Base-by-base conservation (phyloP, 2,888 invertebrate genomes). In the Mylabris sibirica region DNA sequence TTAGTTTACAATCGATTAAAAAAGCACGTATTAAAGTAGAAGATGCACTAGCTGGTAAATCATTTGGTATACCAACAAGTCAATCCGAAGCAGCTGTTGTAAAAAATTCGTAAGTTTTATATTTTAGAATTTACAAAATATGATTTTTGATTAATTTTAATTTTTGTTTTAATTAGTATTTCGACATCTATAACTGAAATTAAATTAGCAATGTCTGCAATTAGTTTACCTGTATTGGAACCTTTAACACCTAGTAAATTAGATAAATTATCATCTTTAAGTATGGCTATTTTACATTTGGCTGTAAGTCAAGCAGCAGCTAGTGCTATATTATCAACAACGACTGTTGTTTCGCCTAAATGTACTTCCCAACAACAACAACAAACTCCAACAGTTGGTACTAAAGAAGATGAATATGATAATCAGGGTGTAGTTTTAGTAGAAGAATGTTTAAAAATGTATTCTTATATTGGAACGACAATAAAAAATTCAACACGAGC, bases 381-480 rank as follows among this genome's bases (percentile, higher is more conserved):
- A 68, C 80, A 82, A 69, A 64, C 77, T 9, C 78, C 75, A 70
- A 73, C 76, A n/a, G 74, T 79, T 65, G 80, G 79, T 64, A 72
- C 81, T 38, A 84, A 84, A 90, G 74, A 97, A 81, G 95, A 96
- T 72, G 93, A 92, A 77, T 87, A 90, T 41, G 97, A 97, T 80
- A 89, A 91, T 71, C 90, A 93, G 78, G 94, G 95, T 0, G 91
- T 94, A 1, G 90, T 90, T 4, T 89, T 97, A 71, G 95, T 97
- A 0, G 96, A 97, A 82, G 95, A 95, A 83, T 92, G 95, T 34
- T 87, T 97, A 71, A 94, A 95, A 82, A 90, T 97, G 76, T 96
- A 94, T 85, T 92, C 92, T 75, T 90, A 90, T 75, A 92, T 96
- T 69, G 93, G 94, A 2, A 90, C 90, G 73, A 91, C 92, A 44